phyloP scores from a whole-genome alignment of 92 coral and sea anemone species.

The Porites rus region DNA sequence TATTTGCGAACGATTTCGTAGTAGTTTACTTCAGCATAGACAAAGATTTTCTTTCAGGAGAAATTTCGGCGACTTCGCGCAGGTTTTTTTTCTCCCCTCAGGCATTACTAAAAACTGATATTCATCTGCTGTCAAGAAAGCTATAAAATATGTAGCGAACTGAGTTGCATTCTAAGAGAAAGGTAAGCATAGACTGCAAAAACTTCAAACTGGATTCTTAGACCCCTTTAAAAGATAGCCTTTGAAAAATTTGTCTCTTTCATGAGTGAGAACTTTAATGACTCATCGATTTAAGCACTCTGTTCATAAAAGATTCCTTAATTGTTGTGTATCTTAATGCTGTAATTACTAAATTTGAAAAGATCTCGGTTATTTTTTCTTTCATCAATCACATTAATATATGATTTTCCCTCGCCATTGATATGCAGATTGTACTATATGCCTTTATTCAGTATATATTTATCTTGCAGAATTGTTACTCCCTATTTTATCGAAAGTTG shows the following conservation, averaged over 20 bases:
- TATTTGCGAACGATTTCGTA: conserved; percentile 5
- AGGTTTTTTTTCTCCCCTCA: background rate
- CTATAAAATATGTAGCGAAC: no score
- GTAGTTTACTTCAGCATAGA: background rate
- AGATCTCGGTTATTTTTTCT: background rate
- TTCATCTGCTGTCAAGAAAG: no score
- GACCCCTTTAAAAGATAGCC: background rate
- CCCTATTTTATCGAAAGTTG: no score
- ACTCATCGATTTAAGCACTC: background rate
- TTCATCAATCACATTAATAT: background rate
- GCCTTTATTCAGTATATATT: no score
- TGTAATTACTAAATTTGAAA: background rate
- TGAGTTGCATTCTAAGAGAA: no score
- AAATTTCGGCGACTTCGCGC: background rate
- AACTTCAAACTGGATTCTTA: background rate
- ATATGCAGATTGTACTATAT: no score
- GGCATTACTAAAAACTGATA: no score
- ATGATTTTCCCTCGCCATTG: no score
- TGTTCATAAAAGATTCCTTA: background rate
- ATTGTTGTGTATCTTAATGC: background rate
- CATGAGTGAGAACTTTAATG: background rate
- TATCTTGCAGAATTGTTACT: no score
- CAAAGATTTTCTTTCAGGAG: background rate
- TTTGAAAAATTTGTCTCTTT: background rate
- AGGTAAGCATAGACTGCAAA: no score